phyloP scores from a whole-genome alignment of 2,888 invertebrate genomes.

The Diaphora mendica region DNA sequence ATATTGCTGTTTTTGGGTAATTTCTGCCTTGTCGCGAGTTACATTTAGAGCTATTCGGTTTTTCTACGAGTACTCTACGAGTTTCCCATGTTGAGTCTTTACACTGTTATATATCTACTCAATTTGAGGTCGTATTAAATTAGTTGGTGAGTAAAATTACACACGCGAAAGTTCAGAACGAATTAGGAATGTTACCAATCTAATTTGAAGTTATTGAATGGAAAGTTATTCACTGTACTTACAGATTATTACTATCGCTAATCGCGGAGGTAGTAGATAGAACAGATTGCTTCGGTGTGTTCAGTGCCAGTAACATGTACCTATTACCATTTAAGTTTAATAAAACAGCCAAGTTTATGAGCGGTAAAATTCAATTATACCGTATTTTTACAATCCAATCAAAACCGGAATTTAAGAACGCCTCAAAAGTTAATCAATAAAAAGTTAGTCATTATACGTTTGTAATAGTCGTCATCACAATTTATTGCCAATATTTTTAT shows the following conservation, averaged over 20 bases:
- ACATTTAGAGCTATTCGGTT: no score
- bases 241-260: constrained; percentile 53
- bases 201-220: constrained; percentile 44
- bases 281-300: constrained; percentile 34
- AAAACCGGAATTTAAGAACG: neutral
- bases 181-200: neutral
- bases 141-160: neutral
- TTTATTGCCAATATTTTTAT: neutral
- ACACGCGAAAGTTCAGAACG: neutral
- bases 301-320: constrained; percentile 35
- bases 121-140: neutral
- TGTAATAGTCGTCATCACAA: neutral
- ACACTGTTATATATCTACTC: neutral
- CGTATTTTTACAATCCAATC: neutral
- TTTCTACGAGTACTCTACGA: no score
- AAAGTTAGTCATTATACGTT: neutral
- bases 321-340: constrained; percentile 24
- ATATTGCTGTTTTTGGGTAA: neutral
- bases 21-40: neutral
- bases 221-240: constrained; percentile 57
- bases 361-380: neutral
- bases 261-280: constrained; percentile 50
- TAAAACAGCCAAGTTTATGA: neutral
- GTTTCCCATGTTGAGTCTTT: neutral
- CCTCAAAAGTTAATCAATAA: neutral